Evolutionary conservation across 2,797 vertebrate genomes (phyloP).

Genomic region (Cercopithecus neglectus): DNA sequence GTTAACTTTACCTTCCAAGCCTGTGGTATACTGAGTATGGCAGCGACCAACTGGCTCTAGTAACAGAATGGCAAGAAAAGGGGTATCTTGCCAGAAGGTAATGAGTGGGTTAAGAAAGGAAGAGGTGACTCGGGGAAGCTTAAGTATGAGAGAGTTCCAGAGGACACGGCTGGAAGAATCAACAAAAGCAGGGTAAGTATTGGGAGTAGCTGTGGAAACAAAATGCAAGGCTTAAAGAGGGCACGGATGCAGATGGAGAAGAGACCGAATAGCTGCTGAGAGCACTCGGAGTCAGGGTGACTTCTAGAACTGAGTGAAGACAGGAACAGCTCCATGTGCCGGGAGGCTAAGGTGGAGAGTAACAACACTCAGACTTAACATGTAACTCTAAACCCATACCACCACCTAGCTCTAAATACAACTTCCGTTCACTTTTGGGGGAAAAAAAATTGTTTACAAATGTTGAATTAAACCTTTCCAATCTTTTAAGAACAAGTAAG

Average conservation of each 20-base stretch:
- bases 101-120: not conserved
- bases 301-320: not conserved
- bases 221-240: no score
- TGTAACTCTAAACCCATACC: not conserved
- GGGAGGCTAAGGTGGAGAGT: not conserved
- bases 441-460: not conserved
- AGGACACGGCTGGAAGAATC: not conserved
- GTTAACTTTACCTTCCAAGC: not conserved
- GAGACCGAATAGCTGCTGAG: rapidly evolving
- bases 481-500: not conserved
- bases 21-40: not conserved
- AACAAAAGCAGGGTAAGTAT: no score
- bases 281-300: not conserved
- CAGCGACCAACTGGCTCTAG: not conserved
- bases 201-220: not conserved
- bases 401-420: not conserved
- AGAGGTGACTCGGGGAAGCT: not conserved
- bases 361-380: not conserved
- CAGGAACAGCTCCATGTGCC: not conserved
- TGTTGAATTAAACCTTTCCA: not conserved
- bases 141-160: not conserved
- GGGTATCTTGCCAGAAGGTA: not conserved
- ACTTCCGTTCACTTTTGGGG: not conserved
- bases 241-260: no score
- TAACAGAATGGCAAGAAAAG: not conserved